phyloP scores from a whole-genome alignment of 2,797 vertebrate genomes.

The Pseudochromis fuscus region DNA sequence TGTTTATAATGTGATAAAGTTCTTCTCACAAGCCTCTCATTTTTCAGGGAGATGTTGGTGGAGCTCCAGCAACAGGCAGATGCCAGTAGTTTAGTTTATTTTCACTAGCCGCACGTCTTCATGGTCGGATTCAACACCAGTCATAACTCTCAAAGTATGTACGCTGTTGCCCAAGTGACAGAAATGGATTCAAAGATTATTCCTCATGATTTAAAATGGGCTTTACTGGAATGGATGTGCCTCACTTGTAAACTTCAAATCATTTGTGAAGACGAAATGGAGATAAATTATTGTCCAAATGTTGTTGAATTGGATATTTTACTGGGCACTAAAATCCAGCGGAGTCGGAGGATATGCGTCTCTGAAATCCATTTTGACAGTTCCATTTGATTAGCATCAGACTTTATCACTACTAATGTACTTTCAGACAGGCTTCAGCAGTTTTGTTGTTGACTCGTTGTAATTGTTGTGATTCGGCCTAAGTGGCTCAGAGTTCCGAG shows the following conservation, averaged over 20 bases:
- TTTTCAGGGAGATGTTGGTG: constrained; percentile 31
- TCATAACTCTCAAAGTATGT: constrained; percentile 30
- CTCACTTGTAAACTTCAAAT: constrained; percentile 25
- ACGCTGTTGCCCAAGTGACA: constrained; percentile 25
- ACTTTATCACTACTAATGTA: constrained; percentile 55
- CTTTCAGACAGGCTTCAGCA: constrained; percentile 48
- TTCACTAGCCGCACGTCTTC: constrained; percentile 36
- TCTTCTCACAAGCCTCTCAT: constrained; percentile 26
- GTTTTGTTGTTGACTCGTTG: constrained; percentile 55
- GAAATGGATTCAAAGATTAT: constrained; percentile 33
- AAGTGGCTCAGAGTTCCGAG: constrained; percentile 60
- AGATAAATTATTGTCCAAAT: constrained; percentile 43
- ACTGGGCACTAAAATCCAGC: constrained; percentile 14
- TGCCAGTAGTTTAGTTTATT: constrained; percentile 52
- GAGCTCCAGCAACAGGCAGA: constrained; percentile 16
- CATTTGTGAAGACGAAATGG: constrained; percentile 25
- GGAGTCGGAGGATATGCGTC: background rate
- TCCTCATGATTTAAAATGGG: constrained; percentile 43
- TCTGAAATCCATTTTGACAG: constrained; percentile 50
- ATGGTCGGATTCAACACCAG: constrained; percentile 33
- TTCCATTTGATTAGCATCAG: constrained; percentile 43
- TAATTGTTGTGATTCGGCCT: constrained; percentile 59
- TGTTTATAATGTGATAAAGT: constrained; percentile 42
- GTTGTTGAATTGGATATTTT: constrained; percentile 32
- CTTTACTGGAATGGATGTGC: constrained; percentile 25